Evolutionary conservation across 2,113 vertebrate genomes (phyloP).

Genomic region (Corapipo altera): DNA sequence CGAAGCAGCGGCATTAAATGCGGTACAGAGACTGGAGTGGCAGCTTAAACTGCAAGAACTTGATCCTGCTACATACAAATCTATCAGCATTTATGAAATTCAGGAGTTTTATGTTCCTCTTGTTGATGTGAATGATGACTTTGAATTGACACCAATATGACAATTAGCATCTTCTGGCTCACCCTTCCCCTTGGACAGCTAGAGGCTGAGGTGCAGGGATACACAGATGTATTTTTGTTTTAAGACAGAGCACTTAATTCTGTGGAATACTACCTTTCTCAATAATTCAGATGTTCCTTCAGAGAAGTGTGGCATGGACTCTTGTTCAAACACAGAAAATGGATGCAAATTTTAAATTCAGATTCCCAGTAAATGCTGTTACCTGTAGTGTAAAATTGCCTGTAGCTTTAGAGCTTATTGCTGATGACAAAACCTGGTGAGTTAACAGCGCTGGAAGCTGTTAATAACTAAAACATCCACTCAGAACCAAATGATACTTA

Average conservation of each 20-base stretch:
- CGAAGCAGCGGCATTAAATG: slow-evolving; percentile 95
- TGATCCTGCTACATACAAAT: slow-evolving; percentile 95
- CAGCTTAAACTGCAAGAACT: slow-evolving; percentile 98
- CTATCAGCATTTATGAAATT: slow-evolving; percentile 98
- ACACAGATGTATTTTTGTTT: background rate
- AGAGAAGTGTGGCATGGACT: slow-evolving; percentile 21
- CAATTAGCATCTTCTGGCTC: background rate
- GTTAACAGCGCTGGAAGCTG: slow-evolving; percentile 78
- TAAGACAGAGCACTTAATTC: slow-evolving; percentile 46
- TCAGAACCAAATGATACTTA: slow-evolving; percentile 33
- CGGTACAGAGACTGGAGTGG: slow-evolving; percentile 97
- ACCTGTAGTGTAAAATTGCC: slow-evolving; percentile 45
- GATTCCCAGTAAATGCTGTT: slow-evolving; percentile 57
- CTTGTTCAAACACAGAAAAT: background rate
- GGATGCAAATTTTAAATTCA: slow-evolving; percentile 11
- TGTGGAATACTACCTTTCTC: slow-evolving; percentile 52
- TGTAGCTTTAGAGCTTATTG: slow-evolving; percentile 29
- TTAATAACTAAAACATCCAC: slow-evolving; percentile 69
- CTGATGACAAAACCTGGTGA: slow-evolving; percentile 42
- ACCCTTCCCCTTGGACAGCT: background rate
- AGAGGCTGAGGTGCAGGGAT: background rate
- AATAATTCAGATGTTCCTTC: slow-evolving; percentile 40
- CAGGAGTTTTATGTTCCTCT: slow-evolving; percentile 98
- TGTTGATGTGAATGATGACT: slow-evolving; percentile 98
- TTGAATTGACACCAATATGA: slow-evolving; percentile 98